Evolutionary conservation across 1,140 invertebrate genomes (phyloP).

Genomic region (Lamellibrachia luymesi): DNA sequence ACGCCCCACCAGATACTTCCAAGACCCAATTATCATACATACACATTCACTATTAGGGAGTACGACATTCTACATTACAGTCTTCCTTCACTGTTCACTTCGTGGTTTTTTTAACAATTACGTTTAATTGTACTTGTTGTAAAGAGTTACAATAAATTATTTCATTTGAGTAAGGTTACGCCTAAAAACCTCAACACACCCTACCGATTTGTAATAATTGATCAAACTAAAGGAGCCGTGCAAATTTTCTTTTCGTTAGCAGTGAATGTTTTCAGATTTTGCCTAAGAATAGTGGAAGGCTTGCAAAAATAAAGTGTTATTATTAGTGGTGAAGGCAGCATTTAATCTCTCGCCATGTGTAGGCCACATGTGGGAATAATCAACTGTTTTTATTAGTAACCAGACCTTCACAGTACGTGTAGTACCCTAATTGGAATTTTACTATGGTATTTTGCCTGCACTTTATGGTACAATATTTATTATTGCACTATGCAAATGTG

Average conservation of each 20-base stretch:
- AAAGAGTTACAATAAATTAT: neutral
- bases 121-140: neutral
- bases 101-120: neutral
- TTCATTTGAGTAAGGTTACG: neutral
- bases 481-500: neutral
- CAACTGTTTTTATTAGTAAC: neutral
- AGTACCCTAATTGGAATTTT: neutral
- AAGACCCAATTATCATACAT: too few species aligned
- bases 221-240: neutral
- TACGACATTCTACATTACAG: neutral
- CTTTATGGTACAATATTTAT: neutral
- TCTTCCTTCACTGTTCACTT: neutral
- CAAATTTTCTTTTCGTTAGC: neutral
- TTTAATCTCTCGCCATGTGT: neutral
- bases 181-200: neutral
- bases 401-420: neutral
- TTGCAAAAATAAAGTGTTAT: neutral
- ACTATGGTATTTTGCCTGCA: neutral
- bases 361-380: neutral
- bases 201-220: neutral
- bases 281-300: neutral
- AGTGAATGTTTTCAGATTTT: neutral
- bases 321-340: neutral
- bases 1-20: too few species aligned
- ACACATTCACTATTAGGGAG: too few species aligned